Conservation (phyloP, 2,888 invertebrate species). For the Griposia aprilina region DNA sequence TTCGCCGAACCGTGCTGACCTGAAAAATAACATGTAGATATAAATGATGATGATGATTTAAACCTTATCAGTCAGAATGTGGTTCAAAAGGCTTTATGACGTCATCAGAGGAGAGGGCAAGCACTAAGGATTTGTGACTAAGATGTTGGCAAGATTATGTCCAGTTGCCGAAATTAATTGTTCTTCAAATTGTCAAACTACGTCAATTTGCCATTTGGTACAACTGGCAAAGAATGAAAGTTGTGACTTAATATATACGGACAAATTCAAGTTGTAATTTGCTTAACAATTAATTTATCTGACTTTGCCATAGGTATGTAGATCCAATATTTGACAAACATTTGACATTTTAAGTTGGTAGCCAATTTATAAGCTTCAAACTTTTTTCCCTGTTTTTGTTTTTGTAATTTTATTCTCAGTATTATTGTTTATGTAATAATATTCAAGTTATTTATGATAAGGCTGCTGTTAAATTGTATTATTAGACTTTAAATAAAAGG, state of each 20-base stretch:
- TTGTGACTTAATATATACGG: no score
- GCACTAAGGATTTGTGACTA: neutral
- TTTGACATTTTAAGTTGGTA: no score
- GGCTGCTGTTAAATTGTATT: neutral
- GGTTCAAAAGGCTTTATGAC: neutral
- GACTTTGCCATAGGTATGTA: no score
- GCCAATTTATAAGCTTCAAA: no score
- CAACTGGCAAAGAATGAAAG: no score
- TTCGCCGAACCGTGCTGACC: neutral
- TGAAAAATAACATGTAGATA: neutral
- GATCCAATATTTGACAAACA: no score
- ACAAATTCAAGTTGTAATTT: no score
- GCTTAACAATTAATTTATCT: no score
- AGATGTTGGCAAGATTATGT: neutral
- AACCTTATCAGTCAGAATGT: neutral
- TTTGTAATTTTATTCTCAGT: slow-evolving; percentile 3
- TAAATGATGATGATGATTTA: neutral
- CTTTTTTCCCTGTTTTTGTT: no score
- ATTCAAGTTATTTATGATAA: neutral
- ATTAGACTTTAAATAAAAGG: neutral
- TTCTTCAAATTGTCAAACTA: no score
- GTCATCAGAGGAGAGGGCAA: neutral
- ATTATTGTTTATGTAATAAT: neutral
- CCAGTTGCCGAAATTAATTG: no score
- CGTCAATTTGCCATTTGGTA: no score